A percentile compares a stretch with the other conserved stretches of the same genome.
Conservation (phyloP, 2,113 vertebrate genomes). For the Cottus gobio region DNA sequence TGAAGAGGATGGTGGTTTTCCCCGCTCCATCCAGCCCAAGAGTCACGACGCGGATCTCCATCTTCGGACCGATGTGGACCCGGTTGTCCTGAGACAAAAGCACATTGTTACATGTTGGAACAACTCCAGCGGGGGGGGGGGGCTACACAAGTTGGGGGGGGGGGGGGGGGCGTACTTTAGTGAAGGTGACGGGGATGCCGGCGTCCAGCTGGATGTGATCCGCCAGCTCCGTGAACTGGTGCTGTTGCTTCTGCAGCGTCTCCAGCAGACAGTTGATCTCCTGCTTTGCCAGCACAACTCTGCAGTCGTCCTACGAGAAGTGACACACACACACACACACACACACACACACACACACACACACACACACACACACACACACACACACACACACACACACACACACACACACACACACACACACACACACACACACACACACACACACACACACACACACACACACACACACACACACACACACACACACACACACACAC, state of each 20-base stretch:
- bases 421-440: no score
- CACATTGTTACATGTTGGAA: neutral
- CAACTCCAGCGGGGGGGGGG: neutral
- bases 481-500: no score
- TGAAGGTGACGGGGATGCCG: slow-evolving; percentile 98
- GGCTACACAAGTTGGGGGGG: fast-evolving
- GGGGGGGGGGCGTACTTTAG: slow-evolving; percentile 86
- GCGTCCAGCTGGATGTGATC: slow-evolving; percentile 96
- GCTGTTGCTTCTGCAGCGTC: slow-evolving; percentile 97
- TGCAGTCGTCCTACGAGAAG: slow-evolving; percentile 91
- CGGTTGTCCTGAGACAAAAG: slow-evolving; percentile 90
- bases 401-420: no score
- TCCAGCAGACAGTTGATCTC: slow-evolving; percentile 95
- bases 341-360: neutral
- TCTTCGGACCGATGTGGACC: slow-evolving; percentile 98
- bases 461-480: no score
- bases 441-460: no score
- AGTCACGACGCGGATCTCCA: slow-evolving; percentile 98
- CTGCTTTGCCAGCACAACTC: slow-evolving; percentile 96
- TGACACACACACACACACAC: neutral
- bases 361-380: no score
- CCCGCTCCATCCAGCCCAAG: slow-evolving; percentile 95
- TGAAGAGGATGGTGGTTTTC: slow-evolving; percentile 99
- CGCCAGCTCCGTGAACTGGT: slow-evolving; percentile 96
- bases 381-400: no score